Percentiles rank a stretch among this genome's conserved stretches.
Evolutionary conservation across 2,113 vertebrate genomes (phyloP).

Genomic region (Pseudonaja textilis): DNA sequence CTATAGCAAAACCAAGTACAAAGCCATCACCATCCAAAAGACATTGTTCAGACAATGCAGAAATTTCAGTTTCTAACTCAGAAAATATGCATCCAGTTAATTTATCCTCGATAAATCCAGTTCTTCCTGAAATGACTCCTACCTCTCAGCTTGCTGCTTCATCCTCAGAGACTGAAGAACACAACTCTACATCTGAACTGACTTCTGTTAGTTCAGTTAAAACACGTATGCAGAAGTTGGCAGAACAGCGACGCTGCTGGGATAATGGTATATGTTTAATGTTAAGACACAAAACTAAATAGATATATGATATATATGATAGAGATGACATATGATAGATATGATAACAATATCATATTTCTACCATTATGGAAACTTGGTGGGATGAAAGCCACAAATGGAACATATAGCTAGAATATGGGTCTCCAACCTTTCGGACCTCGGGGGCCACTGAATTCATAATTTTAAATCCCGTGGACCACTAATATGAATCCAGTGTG

Average conservation of each 20-base stretch:
- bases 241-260: slow-evolving; percentile 84
- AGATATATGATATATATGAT: too few relatives aligned
- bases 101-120: slow-evolving; percentile 8
- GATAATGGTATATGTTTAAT: slow-evolving; percentile 67
- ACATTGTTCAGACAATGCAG: slow-evolving; percentile 76
- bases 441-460: too few relatives aligned
- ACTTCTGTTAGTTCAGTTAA: slow-evolving; percentile 70
- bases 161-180: slow-evolving; percentile 41
- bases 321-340: too few relatives aligned
- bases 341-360: too few relatives aligned
- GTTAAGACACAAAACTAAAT: neutral
- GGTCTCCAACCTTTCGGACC: too few relatives aligned
- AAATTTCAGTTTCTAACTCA: slow-evolving; percentile 57
- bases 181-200: slow-evolving; percentile 33
- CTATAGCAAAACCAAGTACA: slow-evolving; percentile 73
- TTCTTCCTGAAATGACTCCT: slow-evolving; percentile 52
- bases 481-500: too few relatives aligned
- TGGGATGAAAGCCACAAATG: too few relatives aligned
- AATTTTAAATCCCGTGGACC: too few relatives aligned
- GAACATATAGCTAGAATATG: too few relatives aligned
- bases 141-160: neutral
- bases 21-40: slow-evolving; percentile 92
- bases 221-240: slow-evolving; percentile 85
- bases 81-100: slow-evolving; percentile 76
- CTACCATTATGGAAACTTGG: too few relatives aligned